Evolutionary conservation across 2,113 vertebrate species (phyloP), one percentile per base, ranked within the genome.

Genomic region (Gambusia holbrooki): DNA sequence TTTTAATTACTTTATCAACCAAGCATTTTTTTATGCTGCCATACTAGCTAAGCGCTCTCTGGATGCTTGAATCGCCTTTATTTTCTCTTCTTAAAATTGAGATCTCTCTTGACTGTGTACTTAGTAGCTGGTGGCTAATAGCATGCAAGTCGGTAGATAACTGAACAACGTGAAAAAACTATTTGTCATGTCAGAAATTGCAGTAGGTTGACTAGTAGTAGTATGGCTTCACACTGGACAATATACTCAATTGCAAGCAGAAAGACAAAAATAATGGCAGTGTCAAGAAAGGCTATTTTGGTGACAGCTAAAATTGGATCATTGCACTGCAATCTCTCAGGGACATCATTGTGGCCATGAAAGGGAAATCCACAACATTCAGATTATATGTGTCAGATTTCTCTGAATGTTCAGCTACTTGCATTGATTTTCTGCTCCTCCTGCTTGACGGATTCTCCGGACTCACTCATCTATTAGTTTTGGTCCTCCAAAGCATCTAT

Each of bases 291-390:
- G 61, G 15, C 69, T 76, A 70, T 77, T 69, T 67, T 84, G 87
- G 83, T 84, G 88, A 85, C 87, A 86, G 73, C 86, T 85, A 86
- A 82, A 93, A 90, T 84, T 88, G 73, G 84, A 85, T 92, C 90
- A 83, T 65, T 78, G 37, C 28, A 76, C n/a, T n/a, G 70, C 76
- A 76, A 60, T 77, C 77, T 83, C 64, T 64, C 72, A 3, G 69
- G 80, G 77, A 86, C 71, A 62, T 67, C 76, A n/a, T 4, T n/a
- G 71, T 30, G 61, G 42, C 60, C 64, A 74, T 62, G 72, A 73
- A 72, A 68, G 40, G 69, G 72, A 83, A 79, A 83, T 29, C 67
- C 71, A 72, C 77, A 40, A 77, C 58, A 35, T 64, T 71, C 30
- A 51, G 70, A 80, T 78, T 71, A 69, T 80, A 66, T 63, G 78